Evolutionary conservation across 2,797 vertebrate genomes (phyloP).

Genomic region (Rachycentron canadum): DNA sequence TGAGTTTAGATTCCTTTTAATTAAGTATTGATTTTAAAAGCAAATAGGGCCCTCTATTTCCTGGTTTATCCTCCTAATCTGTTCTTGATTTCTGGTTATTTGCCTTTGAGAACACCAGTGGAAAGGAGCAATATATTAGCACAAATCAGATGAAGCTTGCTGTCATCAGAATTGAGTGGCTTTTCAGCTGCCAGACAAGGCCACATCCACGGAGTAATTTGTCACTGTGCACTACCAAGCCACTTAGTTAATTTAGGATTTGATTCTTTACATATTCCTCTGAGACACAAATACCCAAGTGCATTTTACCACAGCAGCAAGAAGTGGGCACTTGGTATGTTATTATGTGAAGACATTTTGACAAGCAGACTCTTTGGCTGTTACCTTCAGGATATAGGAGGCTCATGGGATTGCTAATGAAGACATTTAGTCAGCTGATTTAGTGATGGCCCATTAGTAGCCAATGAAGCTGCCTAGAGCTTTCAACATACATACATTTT

Average conservation of each 20-base stretch:
- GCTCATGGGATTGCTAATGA: conserved; percentile 27
- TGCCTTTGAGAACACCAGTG: not conserved
- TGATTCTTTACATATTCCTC: conserved; percentile 14
- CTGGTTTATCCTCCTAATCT: not conserved
- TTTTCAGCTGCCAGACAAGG: conserved; percentile 10
- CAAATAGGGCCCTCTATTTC: not conserved
- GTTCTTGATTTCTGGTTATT: conserved; percentile 8
- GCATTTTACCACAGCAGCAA: conserved; percentile 7
- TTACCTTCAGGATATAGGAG: not conserved
- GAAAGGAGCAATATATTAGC: not conserved
- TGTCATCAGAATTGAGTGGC: not conserved
- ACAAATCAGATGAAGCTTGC: conserved; percentile 3
- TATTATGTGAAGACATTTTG: conserved; percentile 34
- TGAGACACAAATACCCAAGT: conserved; percentile 15
- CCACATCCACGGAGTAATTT: not conserved
- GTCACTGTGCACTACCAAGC: not conserved
- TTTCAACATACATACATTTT: conserved; percentile 3
- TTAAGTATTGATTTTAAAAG: conserved; percentile 51
- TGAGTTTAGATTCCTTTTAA: conserved; percentile 26
- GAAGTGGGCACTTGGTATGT: not conserved
- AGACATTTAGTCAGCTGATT: conserved; percentile 20
- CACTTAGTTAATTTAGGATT: conserved; percentile 19
- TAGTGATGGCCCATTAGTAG: conserved; percentile 12
- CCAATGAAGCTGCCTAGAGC: conserved; percentile 1
- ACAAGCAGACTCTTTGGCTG: conserved; percentile 18